Evolutionary conservation across 2,113 vertebrate genomes (phyloP).

Genomic region (Saccopteryx leptura): DNA sequence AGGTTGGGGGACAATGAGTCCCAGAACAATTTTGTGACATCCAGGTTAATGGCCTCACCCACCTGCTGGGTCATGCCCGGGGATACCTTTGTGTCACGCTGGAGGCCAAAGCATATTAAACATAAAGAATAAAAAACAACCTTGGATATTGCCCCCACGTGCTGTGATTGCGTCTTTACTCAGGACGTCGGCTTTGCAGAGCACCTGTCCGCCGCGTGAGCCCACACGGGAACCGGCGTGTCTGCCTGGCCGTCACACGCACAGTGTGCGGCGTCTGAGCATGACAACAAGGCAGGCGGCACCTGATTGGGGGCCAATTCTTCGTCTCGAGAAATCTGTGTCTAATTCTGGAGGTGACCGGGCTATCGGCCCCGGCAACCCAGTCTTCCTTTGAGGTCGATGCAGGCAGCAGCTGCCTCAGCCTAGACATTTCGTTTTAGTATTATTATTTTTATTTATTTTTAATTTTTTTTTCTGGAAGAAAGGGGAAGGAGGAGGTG

Average conservation of each 20-base stretch:
- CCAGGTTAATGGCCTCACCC: background rate
- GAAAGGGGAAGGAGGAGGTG: accelerated
- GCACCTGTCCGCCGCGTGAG: constrained; percentile 73
- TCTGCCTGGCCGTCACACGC: constrained; percentile 68
- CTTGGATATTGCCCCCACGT: accelerated
- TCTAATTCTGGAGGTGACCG: constrained; percentile 83
- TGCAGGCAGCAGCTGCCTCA: constrained; percentile 61
- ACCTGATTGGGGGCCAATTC: constrained; percentile 75
- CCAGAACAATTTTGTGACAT: background rate
- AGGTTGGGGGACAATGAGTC: accelerated
- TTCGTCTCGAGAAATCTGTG: constrained; percentile 76
- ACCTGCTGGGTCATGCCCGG: background rate
- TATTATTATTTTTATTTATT: constrained; percentile 61
- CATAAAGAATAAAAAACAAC: background rate
- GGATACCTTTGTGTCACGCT: background rate
- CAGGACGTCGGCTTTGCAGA: constrained; percentile 61
- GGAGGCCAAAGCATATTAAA: background rate
- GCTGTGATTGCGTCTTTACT: constrained; percentile 13
- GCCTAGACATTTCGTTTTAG: constrained; percentile 8
- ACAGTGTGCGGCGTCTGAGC: constrained; percentile 11
- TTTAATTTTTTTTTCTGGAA: background rate
- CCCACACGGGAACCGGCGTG: constrained; percentile 54
- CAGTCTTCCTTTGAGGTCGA: constrained; percentile 64
- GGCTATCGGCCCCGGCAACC: constrained; percentile 70
- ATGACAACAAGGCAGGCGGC: constrained; percentile 72